A percentile compares a stretch with the other conserved stretches of the same genome.
Evolutionary conservation across 2,797 vertebrate genomes (phyloP).

Genomic region (Limnodromus scolopaceus): DNA sequence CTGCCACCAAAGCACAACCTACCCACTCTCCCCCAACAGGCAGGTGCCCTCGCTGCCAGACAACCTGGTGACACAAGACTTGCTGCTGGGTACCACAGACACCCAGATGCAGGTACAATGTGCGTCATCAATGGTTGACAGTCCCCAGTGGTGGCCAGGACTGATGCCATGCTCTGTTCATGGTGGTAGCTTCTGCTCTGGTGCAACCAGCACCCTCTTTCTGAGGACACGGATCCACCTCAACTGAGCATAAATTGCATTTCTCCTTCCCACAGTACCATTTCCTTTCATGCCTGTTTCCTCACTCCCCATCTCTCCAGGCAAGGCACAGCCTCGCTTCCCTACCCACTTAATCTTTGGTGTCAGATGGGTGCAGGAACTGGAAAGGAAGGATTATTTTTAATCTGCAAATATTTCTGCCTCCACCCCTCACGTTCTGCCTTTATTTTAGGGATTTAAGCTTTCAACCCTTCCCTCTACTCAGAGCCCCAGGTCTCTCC

Average conservation of each 20-base stretch:
- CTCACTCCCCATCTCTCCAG: not conserved
- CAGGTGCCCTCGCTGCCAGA: not conserved
- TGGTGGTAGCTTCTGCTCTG: not conserved
- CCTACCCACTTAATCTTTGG: not conserved
- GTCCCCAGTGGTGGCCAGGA: not conserved
- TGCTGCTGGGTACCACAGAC: not conserved
- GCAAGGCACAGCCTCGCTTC: not conserved
- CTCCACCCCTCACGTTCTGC: not conserved
- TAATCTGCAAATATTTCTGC: not conserved
- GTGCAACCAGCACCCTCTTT: not conserved
- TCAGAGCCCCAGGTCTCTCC: not conserved
- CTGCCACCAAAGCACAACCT: not conserved
- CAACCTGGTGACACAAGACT: not conserved
- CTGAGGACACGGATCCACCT: not conserved
- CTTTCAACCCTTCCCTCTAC: not conserved
- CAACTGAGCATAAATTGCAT: not conserved
- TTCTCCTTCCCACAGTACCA: not conserved
- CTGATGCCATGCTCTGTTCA: fast-evolving
- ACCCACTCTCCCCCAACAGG: not conserved
- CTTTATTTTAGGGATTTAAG: not conserved
- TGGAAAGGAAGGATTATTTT: not conserved
- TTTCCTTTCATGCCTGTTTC: not conserved
- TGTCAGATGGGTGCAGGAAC: not conserved
- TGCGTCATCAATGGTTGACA: fast-evolving
- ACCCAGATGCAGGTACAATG: fast-evolving